Evolutionary conservation across 92 coral and sea anemone genomes (phyloP).

Genomic region (Phenganax subtilis): DNA sequence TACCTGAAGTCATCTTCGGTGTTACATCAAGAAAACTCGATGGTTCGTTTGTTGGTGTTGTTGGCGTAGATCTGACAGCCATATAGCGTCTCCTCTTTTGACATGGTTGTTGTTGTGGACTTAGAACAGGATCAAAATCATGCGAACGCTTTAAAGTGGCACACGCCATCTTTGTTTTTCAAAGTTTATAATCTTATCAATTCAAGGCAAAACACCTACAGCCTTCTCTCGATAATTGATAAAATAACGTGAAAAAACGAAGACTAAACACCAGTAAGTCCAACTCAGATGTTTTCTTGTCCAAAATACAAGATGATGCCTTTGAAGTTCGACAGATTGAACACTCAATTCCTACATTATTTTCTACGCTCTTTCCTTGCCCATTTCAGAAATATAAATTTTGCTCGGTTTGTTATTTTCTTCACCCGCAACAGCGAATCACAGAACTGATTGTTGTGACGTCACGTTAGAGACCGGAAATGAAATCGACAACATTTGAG

Average conservation of each 20-base stretch:
- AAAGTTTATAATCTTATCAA: constrained; percentile 1
- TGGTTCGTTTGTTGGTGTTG: constrained; percentile 62
- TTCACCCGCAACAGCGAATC: constrained; percentile 28
- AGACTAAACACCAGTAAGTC: background rate
- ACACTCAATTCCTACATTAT: background rate
- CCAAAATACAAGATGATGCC: background rate
- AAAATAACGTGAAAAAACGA: background rate
- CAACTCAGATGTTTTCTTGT: background rate
- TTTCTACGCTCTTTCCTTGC: background rate
- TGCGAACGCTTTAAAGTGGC: constrained; percentile 96
- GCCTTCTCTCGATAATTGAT: background rate
- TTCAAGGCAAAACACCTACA: background rate
- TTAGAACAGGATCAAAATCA: constrained; percentile 92
- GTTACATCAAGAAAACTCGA: constrained; percentile 86
- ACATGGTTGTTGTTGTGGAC: constrained; percentile 97
- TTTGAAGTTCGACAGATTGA: constrained; percentile 9
- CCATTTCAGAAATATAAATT: background rate
- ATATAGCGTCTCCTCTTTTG: constrained; percentile 88
- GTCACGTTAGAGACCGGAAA: constrained; percentile 2
- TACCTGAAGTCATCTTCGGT: constrained; percentile 88
- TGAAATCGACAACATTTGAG: no score
- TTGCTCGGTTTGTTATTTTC: constrained; percentile 25
- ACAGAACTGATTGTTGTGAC: constrained; percentile 8
- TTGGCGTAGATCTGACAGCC: constrained; percentile 59
- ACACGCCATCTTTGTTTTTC: constrained; percentile 79